Evolutionary conservation across 1,140 invertebrate genomes (phyloP).

Genomic region (Trachymyrmex cornetzi): DNA sequence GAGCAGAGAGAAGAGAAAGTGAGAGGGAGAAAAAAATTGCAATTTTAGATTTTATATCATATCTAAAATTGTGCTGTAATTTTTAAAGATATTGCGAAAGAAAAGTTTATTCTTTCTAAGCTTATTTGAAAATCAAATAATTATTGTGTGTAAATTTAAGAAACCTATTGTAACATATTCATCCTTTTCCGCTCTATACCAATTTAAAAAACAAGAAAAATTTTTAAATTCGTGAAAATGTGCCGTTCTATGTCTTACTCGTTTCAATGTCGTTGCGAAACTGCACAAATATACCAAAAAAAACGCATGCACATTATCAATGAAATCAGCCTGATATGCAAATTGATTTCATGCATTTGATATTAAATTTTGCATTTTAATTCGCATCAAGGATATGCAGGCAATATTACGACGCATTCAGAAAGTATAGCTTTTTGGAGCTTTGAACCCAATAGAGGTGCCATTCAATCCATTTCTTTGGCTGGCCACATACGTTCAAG

Average conservation of each 20-base stretch:
- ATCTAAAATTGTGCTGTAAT: neutral
- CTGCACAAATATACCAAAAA: conserved; percentile 12
- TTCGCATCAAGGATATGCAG: neutral
- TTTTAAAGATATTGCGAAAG: neutral
- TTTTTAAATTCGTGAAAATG: neutral
- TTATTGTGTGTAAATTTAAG: neutral
- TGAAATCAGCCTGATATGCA: neutral
- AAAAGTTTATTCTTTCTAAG: neutral
- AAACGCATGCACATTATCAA: conserved; percentile 1
- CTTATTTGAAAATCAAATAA: neutral
- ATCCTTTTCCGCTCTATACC: neutral
- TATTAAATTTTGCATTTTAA: conserved; percentile 17
- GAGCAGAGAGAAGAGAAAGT: neutral
- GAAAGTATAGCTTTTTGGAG: neutral
- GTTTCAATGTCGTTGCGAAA: neutral
- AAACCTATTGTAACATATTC: neutral
- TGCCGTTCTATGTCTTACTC: neutral
- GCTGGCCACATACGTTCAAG: no score
- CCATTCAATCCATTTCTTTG: neutral
- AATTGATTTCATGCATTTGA: conserved; percentile 15
- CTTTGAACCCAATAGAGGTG: conserved; percentile 36
- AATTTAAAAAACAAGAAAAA: neutral
- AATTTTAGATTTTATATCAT: neutral
- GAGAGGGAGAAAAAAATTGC: neutral
- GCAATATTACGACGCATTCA: conserved; percentile 3